Percentiles rank a stretch among this genome's conserved stretches.
Evolutionary conservation across 2,888 invertebrate genomes (phyloP).

Genomic region (Heliconius sara): DNA sequence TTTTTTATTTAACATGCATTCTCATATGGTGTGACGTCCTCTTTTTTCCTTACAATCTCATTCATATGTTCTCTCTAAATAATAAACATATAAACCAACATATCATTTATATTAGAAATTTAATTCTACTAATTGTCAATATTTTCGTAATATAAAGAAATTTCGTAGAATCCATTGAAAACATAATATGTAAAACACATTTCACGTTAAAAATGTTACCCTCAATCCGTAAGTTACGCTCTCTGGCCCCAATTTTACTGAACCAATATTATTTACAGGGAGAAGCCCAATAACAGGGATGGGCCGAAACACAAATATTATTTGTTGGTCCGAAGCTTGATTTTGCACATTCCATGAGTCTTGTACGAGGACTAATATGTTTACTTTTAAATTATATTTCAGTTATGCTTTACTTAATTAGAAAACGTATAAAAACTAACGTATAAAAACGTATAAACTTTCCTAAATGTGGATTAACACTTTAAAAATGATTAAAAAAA

Average conservation of each 20-base stretch:
- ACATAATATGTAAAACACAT: background rate
- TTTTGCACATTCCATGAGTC: constrained; percentile 29
- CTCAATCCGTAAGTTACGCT: constrained; percentile 12
- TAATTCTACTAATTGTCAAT: background rate
- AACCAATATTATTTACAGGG: constrained; percentile 22
- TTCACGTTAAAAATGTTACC: constrained; percentile 8
- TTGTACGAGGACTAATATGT: constrained; percentile 4
- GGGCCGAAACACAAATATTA: constrained; percentile 29
- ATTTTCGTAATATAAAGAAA: background rate
- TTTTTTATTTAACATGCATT: no score
- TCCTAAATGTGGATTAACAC: no score
- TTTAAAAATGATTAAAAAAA: no score
- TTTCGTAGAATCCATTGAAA: constrained; percentile 4
- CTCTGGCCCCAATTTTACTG: constrained; percentile 22
- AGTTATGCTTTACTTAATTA: no score
- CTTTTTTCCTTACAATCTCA: no score
- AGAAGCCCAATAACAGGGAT: constrained; percentile 22
- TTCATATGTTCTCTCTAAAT: no score
- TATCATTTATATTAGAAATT: background rate
- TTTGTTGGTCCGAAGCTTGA: constrained; percentile 9
- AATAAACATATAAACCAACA: no score
- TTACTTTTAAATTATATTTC: background rate
- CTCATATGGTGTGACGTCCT: no score
- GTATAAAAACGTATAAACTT: no score
- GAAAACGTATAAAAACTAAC: no score